Evolutionary conservation across 1,140 invertebrate species (phyloP).

Genomic region (Thalassaphorura encarpata): DNA sequence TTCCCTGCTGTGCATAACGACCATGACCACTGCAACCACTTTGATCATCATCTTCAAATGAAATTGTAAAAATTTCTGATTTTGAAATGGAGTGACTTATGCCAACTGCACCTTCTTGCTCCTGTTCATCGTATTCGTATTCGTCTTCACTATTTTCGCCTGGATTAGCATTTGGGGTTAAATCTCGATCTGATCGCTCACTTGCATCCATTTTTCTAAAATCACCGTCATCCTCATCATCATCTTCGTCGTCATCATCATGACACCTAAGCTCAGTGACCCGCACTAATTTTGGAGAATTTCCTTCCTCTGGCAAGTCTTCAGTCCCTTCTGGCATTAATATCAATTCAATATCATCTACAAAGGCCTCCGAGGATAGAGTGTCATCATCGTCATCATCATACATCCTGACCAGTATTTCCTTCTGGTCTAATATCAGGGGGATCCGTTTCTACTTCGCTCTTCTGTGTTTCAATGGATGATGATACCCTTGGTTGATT

Average conservation of each 20-base stretch:
- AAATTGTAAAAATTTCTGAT: neutral
- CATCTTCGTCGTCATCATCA: conserved; percentile 8
- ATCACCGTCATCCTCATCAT: conserved; percentile 13
- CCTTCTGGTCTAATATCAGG: too few relatives aligned
- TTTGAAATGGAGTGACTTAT: too few relatives aligned
- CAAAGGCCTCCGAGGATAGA: conserved; percentile 29
- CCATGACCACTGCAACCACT: conserved; percentile 10
- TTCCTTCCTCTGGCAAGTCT: conserved; percentile 15
- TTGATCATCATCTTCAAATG: conserved; percentile 6
- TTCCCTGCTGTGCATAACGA: neutral
- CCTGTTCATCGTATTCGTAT: neutral
- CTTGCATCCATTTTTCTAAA: conserved; percentile 8
- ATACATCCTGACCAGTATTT: too few relatives aligned
- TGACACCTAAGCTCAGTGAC: conserved; percentile 25
- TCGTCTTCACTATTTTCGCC: neutral
- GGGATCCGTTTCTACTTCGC: too few relatives aligned
- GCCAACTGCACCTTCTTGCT: conserved; percentile 6
- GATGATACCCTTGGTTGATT: too few relatives aligned
- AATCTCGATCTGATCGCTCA: neutral
- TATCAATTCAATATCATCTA: conserved; percentile 32
- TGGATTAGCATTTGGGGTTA: too few relatives aligned
- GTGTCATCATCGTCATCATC: conserved; percentile 26
- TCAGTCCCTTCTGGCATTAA: conserved; percentile 30
- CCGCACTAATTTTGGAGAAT: conserved; percentile 26
- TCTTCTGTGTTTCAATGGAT: too few relatives aligned